Percentiles rank a stretch among this genome's conserved stretches.
phyloP scores from a whole-genome alignment of 2,113 vertebrate species.

The Serilophus lunatus region DNA sequence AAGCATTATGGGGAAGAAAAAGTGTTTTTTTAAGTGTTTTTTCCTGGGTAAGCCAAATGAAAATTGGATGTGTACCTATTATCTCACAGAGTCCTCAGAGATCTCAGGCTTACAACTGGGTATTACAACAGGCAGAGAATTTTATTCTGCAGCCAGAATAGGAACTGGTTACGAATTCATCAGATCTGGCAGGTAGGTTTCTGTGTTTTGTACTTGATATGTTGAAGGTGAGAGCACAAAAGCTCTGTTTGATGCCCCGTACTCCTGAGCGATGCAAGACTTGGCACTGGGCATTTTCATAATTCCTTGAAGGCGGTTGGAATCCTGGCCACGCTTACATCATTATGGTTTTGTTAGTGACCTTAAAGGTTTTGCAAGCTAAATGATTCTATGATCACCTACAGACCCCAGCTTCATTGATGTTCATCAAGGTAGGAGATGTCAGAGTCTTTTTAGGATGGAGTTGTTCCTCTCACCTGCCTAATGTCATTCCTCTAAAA shows the following conservation, averaged over 20 bases:
- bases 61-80: background rate
- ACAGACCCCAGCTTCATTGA: background rate
- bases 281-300: background rate
- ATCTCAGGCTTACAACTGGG: background rate
- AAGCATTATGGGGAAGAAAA: fast-evolving
- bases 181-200: background rate
- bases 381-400: background rate
- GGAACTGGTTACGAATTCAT: background rate
- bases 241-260: background rate
- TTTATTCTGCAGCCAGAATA: background rate
- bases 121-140: background rate
- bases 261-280: fast-evolving
- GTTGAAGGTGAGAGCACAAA: background rate
- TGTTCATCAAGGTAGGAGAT: background rate
- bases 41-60: background rate
- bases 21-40: background rate
- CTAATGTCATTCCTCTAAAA: background rate
- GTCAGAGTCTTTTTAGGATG: background rate
- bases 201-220: background rate
- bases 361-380: background rate
- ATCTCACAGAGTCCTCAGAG: background rate
- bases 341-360: background rate
- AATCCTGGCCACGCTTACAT: background rate
- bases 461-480: background rate
- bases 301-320: background rate